These are phyloP conservation scores for Fulmarus glacialis DNA, from an alignment of 2,113 vertebrate genomes.

Conservation along the genomic window DNA sequence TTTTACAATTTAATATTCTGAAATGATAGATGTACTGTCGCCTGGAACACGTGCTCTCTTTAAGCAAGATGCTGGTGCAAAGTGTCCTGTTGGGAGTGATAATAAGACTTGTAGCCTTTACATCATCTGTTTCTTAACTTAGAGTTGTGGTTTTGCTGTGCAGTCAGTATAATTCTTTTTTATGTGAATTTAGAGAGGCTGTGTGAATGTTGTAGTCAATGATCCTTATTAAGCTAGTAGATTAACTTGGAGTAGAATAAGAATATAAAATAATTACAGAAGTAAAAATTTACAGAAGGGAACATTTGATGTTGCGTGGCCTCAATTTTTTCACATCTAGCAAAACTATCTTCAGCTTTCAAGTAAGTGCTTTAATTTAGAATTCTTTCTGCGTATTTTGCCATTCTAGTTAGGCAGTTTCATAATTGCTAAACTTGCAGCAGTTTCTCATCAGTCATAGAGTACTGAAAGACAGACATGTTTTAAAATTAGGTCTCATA, in stretches of 20 bases:
- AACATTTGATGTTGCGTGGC: background rate
- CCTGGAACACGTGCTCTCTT: background rate
- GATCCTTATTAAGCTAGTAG: background rate
- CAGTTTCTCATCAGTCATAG: background rate
- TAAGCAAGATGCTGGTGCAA: slow-evolving; percentile 1
- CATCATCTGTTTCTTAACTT: background rate
- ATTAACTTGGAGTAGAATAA: background rate
- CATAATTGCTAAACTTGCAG: background rate
- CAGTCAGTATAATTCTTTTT: background rate
- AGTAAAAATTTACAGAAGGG: slow-evolving; percentile 12
- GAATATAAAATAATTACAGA: background rate
- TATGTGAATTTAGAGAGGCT: background rate
- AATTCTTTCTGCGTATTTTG: background rate
- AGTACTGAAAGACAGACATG: background rate
- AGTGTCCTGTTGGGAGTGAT: slow-evolving; percentile 22
- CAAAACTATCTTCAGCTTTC: background rate
- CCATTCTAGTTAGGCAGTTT: background rate
- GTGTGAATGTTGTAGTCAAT: background rate
- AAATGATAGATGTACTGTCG: background rate
- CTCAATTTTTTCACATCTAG: background rate
- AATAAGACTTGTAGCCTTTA: slow-evolving; percentile 8
- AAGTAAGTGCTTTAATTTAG: background rate
- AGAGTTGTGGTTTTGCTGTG: background rate
- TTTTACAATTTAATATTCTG: slow-evolving; percentile 9
- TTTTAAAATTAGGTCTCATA: background rate